phyloP scores from a whole-genome alignment of 1,140 invertebrate genomes.

The Calliopsis andreniformis region DNA sequence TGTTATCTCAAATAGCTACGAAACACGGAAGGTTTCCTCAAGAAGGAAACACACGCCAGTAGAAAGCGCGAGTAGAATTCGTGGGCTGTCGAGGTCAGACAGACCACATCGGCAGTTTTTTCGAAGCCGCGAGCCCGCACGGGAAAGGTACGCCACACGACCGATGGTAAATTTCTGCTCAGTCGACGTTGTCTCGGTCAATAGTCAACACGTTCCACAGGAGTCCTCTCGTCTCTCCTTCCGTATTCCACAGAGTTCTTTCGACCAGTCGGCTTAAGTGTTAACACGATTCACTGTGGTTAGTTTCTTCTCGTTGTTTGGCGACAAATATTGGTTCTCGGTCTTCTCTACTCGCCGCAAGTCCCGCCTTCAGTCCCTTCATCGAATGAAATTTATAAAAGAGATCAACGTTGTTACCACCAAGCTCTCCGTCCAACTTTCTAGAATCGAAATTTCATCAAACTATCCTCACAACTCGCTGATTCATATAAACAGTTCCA shows the following conservation, averaged over 20 bases:
- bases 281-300: slow-evolving; percentile 9
- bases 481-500: too few relatives aligned
- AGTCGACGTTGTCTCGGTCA: slow-evolving; percentile 57
- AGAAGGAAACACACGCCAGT: background rate
- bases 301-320: background rate
- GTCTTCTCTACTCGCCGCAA: background rate
- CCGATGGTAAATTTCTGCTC: slow-evolving; percentile 55
- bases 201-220: slow-evolving; percentile 50
- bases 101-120: background rate
- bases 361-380: background rate
- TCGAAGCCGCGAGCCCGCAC: slow-evolving; percentile 12
- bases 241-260: background rate
- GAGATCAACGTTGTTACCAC: background rate
- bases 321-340: background rate
- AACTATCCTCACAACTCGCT: too few relatives aligned
- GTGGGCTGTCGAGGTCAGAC: background rate
- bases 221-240: slow-evolving; percentile 23
- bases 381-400: background rate
- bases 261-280: background rate
- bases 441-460: too few relatives aligned
- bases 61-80: slow-evolving; percentile 10
- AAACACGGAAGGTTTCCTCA: background rate
- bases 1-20: too few relatives aligned
- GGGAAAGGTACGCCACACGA: slow-evolving; percentile 54
- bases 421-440: background rate